A percentile compares a stretch with the other conserved stretches of the same genome.
phyloP scores from a whole-genome alignment of 2,888 invertebrate genomes.

The Sepiola atlantica region DNA sequence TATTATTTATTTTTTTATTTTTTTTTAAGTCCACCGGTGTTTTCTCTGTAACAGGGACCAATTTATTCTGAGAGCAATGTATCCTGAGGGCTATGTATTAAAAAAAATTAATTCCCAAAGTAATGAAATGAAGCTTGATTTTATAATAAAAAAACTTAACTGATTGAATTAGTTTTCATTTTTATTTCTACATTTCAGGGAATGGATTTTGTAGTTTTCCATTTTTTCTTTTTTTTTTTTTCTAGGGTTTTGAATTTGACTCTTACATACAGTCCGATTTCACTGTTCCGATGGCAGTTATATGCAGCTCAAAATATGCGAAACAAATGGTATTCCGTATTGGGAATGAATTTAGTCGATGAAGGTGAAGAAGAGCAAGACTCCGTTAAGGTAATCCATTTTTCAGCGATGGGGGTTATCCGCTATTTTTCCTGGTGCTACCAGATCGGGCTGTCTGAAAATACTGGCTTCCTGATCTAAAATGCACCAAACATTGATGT shows the following conservation, averaged over 20 bases:
- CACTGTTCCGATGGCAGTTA: conserved; percentile 97
- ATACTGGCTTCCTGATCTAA: too few relatives aligned
- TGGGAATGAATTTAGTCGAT: conserved; percentile 78
- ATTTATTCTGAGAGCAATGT: too few relatives aligned
- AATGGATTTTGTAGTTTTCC: background rate
- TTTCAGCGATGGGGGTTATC: too few relatives aligned
- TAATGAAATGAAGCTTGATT: background rate
- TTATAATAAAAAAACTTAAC: background rate
- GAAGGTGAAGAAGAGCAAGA: conserved; percentile 82
- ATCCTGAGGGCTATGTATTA: too few relatives aligned
- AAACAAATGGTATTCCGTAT: conserved; percentile 83
- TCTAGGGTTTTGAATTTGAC: conserved; percentile 75
- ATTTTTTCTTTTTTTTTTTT: background rate
- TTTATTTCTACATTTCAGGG: background rate
- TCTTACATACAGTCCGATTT: conserved; percentile 84
- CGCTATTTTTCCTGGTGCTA: too few relatives aligned
- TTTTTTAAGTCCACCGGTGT: too few relatives aligned
- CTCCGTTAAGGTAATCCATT: conserved; percentile 75
- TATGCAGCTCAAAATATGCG: conserved; percentile 97
- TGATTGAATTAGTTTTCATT: background rate
- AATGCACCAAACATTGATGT: too few relatives aligned
- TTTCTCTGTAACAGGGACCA: too few relatives aligned
- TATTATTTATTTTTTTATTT: too few relatives aligned
- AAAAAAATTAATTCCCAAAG: background rate
- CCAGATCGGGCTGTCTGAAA: too few relatives aligned